Percentiles rank a stretch among this genome's conserved stretches.
Evolutionary conservation across 2,113 vertebrate genomes (phyloP).

Genomic region (Smithornis capensis): DNA sequence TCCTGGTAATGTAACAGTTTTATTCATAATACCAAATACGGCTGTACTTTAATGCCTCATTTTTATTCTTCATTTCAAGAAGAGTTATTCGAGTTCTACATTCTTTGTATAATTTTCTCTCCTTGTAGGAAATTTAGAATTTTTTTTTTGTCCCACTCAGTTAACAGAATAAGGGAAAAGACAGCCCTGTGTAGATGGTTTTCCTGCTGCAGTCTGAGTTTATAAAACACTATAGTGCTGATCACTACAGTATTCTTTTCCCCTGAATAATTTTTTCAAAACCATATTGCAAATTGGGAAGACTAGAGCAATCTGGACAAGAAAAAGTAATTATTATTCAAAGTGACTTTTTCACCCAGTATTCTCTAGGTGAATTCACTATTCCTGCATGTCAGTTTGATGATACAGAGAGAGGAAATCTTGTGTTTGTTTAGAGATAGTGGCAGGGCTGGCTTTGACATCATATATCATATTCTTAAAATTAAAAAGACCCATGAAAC

Average conservation of each 20-base stretch:
- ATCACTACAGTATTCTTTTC: background rate
- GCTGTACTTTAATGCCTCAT: background rate
- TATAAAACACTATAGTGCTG: background rate
- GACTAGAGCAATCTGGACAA: background rate
- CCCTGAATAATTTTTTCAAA: background rate
- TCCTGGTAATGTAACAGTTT: background rate
- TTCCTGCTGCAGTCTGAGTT: background rate
- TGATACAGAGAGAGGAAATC: background rate
- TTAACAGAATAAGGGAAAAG: background rate
- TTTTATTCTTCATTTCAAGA: background rate
- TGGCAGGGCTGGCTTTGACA: background rate
- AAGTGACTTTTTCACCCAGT: background rate
- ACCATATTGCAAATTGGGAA: background rate
- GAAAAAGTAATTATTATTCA: background rate
- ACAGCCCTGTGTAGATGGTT: background rate
- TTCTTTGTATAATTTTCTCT: background rate
- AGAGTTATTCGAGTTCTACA: background rate
- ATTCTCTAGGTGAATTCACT: background rate
- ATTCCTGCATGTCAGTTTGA: background rate
- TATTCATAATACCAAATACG: background rate
- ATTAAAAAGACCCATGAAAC: background rate
- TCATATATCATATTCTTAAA: background rate
- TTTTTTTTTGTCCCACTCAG: background rate
- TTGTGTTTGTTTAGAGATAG: background rate
- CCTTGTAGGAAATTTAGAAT: background rate